Percentiles rank a stretch among this genome's conserved stretches.
Conservation (phyloP, 2,797 vertebrate species). For the Forpus xanthops region DNA sequence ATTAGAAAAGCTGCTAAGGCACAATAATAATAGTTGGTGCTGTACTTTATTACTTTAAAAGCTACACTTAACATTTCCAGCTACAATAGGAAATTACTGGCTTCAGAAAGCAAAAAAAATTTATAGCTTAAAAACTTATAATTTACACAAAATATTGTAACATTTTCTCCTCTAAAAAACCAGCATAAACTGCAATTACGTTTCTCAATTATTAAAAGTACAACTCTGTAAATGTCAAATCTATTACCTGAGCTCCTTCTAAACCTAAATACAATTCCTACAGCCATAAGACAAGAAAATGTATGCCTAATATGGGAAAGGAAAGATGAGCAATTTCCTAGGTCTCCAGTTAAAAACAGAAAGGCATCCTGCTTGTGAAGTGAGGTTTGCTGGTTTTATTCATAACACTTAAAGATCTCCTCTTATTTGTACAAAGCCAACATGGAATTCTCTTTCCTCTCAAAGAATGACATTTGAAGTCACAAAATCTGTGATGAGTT, state of each 20-base stretch:
- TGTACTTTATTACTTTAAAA: conserved; percentile 35
- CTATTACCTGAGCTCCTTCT: background rate
- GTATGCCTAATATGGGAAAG: background rate
- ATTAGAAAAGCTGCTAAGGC: conserved; percentile 67
- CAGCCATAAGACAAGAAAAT: background rate
- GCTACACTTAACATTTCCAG: conserved; percentile 32
- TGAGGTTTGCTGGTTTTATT: background rate
- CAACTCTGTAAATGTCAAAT: background rate
- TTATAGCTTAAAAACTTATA: background rate
- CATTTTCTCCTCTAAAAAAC: background rate
- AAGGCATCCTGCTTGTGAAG: background rate
- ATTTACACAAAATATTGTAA: conserved; percentile 21
- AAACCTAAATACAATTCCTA: background rate
- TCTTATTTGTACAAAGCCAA: background rate
- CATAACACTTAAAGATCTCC: background rate
- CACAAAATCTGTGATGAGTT: background rate
- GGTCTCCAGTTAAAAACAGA: background rate
- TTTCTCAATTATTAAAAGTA: background rate
- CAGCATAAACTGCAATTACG: background rate
- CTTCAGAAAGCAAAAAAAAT: conserved; percentile 26
- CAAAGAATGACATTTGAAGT: background rate
- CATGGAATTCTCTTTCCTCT: background rate
- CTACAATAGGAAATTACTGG: conserved; percentile 19
- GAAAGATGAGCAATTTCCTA: background rate
- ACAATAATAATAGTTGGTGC: conserved; percentile 59